Conservation (phyloP, 2,113 vertebrate genomes). For the Myanophis thanlyinensis region DNA sequence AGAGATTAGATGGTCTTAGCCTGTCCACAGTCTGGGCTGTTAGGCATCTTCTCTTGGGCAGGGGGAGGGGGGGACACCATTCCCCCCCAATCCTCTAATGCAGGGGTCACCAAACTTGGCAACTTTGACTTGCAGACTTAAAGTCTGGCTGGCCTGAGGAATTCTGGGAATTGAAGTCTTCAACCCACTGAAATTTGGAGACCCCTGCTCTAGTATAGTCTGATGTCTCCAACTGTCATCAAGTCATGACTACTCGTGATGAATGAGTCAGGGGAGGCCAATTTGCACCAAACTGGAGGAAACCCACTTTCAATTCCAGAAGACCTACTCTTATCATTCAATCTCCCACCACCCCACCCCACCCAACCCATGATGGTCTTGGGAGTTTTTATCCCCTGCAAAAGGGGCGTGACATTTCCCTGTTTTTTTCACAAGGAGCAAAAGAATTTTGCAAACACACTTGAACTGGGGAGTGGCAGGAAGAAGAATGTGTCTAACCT, state of each 20-base stretch:
- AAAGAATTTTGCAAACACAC: neutral
- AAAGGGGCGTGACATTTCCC: neutral
- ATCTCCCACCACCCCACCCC: neutral
- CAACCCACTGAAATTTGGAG: too few relatives aligned
- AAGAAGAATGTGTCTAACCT: neutral
- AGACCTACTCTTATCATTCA: neutral
- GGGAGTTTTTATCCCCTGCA: neutral
- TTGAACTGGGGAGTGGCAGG: neutral
- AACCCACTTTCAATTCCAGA: neutral
- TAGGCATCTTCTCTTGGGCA: neutral
- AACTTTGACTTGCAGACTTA: too few relatives aligned
- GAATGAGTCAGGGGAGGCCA: neutral
- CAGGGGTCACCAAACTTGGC: too few relatives aligned
- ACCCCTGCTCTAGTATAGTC: neutral
- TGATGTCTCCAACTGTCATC: neutral
- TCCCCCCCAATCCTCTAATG: neutral
- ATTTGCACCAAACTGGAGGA: rapidly evolving
- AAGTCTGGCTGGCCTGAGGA: too few relatives aligned
- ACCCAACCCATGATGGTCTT: neutral
- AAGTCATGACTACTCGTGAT: neutral
- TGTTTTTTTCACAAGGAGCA: neutral
- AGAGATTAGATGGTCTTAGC: neutral
- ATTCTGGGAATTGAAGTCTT: too few relatives aligned
- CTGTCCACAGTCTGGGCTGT: neutral
- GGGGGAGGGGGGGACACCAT: neutral